phyloP scores from a whole-genome alignment of 2,113 vertebrate species.

The Sphaerodactylus townsendi region DNA sequence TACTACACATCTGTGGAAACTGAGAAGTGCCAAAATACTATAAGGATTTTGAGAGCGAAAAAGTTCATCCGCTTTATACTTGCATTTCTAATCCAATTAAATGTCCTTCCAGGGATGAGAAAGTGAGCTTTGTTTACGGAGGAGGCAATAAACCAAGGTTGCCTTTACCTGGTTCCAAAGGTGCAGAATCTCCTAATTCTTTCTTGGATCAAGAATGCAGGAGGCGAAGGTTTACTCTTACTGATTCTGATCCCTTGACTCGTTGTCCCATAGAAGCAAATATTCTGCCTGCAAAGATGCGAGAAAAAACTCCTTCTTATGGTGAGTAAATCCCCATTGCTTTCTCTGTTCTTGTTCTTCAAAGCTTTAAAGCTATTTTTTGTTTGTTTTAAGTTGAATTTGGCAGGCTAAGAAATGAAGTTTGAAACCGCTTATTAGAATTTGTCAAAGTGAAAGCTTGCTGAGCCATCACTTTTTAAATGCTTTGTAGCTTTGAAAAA shows the following conservation, averaged over 20 bases:
- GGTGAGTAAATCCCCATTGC: constrained; percentile 76
- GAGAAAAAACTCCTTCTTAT: constrained; percentile 79
- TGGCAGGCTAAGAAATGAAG: constrained; percentile 37
- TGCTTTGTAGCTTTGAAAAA: background rate
- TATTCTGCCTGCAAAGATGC: constrained; percentile 79
- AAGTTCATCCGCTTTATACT: background rate
- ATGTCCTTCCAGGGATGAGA: constrained; percentile 77
- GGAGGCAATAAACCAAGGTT: constrained; percentile 67
- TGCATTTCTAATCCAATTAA: background rate
- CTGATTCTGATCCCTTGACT: constrained; percentile 76
- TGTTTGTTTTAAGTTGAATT: constrained; percentile 9
- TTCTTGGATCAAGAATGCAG: constrained; percentile 84
- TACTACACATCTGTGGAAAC: background rate
- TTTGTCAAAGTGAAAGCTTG: constrained; percentile 10
- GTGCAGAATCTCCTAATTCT: constrained; percentile 91
- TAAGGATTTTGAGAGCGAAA: constrained; percentile 26
- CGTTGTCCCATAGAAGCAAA: constrained; percentile 74
- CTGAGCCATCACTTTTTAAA: constrained; percentile 27
- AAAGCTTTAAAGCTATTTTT: background rate
- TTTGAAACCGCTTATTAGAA: constrained; percentile 51
- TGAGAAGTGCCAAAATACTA: background rate
- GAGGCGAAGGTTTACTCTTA: constrained; percentile 77
- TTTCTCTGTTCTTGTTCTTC: background rate
- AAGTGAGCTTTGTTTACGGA: constrained; percentile 66
- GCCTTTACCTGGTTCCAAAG: constrained; percentile 64